Evolutionary conservation across 2,113 vertebrate species (phyloP), one percentile per base, ranked within the genome.

Genomic region (Corapipo altera): DNA sequence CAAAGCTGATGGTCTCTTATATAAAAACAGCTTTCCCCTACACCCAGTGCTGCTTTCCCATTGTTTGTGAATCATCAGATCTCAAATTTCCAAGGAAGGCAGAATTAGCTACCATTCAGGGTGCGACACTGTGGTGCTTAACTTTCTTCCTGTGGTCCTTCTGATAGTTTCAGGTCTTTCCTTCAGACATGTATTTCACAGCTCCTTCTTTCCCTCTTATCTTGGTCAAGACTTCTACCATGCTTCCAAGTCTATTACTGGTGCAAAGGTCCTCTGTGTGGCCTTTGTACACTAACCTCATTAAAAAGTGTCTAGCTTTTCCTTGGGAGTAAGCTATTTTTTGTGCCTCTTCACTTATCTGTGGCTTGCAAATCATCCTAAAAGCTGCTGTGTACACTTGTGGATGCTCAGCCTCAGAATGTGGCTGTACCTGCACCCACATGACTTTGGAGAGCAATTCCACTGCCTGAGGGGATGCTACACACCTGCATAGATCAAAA

Each of bases 1-100:
- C 88, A 94, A 82, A 91, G 55, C 43, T 3, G 8, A 79, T 78
- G 73, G 76, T 10, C 61, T 62, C 10, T n/a, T n/a, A n/a, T 55
- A 2, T 46, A 69, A 86, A 79, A 91, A 9, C 81, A 84, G 66
- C 28, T 85, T 92, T 92, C 44, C 61, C 16, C 41, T 78, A 58
- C 57, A 64, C 32, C 15, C 49, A 37, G 1, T 58, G 84, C 37
- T 87, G 49, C 94, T 90, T 85, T 35, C 70, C 22, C 1, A 6
- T 88, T 86, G 48, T 57, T 74, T 1, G 0, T 95, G 79, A 86
- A 81, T 93, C 70, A 75, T 57, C 57, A 62, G 19, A 69, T 69
- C 51, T 90, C 62, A 12, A 35, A 71, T 46, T 88, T 76, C 67
- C 65, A 39, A 5, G 1, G 32, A 70, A 91, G 21, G 13, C 41